Base-by-base conservation (phyloP, 2,888 invertebrate genomes). In the Phengaris arion region DNA sequence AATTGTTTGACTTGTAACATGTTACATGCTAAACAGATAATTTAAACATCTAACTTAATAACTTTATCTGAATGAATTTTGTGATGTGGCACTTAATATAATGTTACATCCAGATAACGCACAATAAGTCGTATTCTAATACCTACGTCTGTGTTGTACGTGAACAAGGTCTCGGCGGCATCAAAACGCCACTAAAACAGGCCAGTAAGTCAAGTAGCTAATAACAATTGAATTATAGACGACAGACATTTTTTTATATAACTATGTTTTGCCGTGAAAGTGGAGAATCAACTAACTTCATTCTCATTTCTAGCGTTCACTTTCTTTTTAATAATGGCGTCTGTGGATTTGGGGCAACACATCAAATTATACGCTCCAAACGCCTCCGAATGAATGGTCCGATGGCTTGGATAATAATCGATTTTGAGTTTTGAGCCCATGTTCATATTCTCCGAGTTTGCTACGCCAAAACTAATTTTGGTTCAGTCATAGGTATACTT, bases 101-200 rank as follows among this genome's bases (percentile, higher is more conserved):
- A 35, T 35, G 35, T 35, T 35, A 3, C 35, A 35, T 35, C 35
- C 35, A 35, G 35, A 35, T 35, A 35, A 35, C 35, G 35, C 46
- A 45, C 15, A 45, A 68, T 35, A 35, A 2, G 35, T 35, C 0
- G 35, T 3, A 35, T 35, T 45, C 6, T 15, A 7, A 9, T 72
- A 35, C 13, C 74, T 59, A 81, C 35, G 54, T 68, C 45, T n/a
- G 45, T 12, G 12, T 22, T 5, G 68, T 45, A 64, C 35, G 64
- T 64, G 64, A 64, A 12, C 6, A 64, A 45, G 64, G 64, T 64
- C 64, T 35, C 13, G 45, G 35, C 1, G 35, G 10, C 64, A 64
- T 6, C 10, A 10, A 52, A 52, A 35, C 57, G 22, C 9, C 22
- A 9, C 15, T 64, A 35, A 64, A 64, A 64, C 35, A 13, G 64